Evolutionary conservation across 2,888 invertebrate genomes (phyloP), one percentile per base, ranked within the genome.

Genomic region (Alviniconcha strummeri): DNA sequence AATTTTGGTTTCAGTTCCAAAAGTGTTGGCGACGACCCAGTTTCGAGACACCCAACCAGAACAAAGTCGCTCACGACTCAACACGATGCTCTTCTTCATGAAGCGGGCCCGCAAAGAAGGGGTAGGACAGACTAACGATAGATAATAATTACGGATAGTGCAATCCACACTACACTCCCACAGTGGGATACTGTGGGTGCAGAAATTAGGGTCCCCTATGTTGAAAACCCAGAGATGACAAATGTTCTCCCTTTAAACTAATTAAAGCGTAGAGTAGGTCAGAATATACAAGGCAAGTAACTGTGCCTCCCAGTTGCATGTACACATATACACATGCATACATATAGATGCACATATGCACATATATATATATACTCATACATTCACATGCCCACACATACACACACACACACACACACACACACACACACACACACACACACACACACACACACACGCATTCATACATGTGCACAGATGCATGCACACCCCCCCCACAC

Each of bases 51-150:
- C 54, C 15, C 36, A 80, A 5, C 83, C 83, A 19, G 76, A 83
- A 52, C 72, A 67, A 15, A 87, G 86, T 17, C 71, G 82, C 9
- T 83, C 84, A 57, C 11, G 67, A 11, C 74, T n/a, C 15, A 82
- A 78, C 60, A 84, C 84, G 5, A 83, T 69, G 36, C n/a, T 85
- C 19, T 86, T 86, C 76, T 83, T 86, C 60, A 83, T 75, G 19
- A 84, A 67, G 54, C 81, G 84, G n/a, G 81, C 71, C 19, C 80
- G 85, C 5, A 57, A 80, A 69, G 80, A 56, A 67, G 83, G 85
- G 64, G 86, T 86, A 75, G 81, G 84, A 82, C 55, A 67, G 8
- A 74, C 55, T 5, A 54, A 75, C 52, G 7, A 72, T 19, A 55
- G 75, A 11, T 8, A 17, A 64, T 64, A 9, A 64, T 64, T 15